Percentiles rank a stretch among this genome's conserved stretches.
phyloP scores from a whole-genome alignment of 2,113 vertebrate genomes.

The Rostratula benghalensis region DNA sequence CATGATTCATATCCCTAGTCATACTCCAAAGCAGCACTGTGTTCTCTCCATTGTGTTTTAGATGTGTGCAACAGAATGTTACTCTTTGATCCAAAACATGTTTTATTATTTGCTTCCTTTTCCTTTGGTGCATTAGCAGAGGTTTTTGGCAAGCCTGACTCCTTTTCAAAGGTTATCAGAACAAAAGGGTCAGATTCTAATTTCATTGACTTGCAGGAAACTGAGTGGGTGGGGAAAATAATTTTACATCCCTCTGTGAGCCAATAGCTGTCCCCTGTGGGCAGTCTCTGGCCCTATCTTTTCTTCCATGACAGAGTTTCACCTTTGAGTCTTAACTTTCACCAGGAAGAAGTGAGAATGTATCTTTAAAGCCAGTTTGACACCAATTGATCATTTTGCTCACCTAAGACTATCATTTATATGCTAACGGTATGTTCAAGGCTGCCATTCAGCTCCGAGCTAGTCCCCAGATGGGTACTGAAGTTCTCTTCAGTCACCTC shows the following conservation, averaged over 20 bases:
- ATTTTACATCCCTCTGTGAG: neutral
- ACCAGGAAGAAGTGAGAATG: neutral
- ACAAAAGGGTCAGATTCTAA: neutral
- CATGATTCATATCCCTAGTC: neutral
- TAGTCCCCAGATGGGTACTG: neutral
- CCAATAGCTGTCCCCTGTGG: neutral
- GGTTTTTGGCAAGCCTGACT: neutral
- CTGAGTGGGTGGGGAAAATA: neutral
- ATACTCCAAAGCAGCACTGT: neutral
- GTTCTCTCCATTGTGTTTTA: conserved; percentile 33
- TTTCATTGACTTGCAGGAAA: neutral
- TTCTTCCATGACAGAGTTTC: neutral
- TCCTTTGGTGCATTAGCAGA: neutral
- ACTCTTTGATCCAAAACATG: conserved; percentile 43
- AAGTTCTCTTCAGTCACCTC: neutral
- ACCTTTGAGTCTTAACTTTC: neutral
- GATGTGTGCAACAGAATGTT: conserved; percentile 36
- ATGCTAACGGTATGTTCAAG: neutral
- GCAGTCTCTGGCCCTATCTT: neutral
- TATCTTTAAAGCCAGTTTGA: neutral
- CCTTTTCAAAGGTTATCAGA: neutral
- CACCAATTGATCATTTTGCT: neutral
- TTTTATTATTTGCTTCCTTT: conserved; percentile 12
- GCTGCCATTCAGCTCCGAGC: neutral
- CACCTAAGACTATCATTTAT: neutral